Conservation (phyloP, 2,113 vertebrate species). For the Sorex fumeus region DNA sequence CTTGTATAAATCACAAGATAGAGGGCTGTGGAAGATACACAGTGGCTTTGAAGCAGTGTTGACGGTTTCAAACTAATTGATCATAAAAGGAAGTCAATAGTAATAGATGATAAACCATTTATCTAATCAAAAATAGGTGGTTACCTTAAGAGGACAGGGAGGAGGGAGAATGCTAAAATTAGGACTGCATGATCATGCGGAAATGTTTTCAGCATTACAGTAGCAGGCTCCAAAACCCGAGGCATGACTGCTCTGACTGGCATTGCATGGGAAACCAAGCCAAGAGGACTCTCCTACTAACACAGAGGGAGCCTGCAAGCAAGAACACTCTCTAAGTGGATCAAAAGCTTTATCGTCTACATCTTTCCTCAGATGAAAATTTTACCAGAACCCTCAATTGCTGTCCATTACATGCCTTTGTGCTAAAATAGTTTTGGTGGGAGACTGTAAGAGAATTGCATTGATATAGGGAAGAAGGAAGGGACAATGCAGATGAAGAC, state of each 20-base stretch:
- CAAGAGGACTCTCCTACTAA: not conserved
- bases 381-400: not conserved
- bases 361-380: constrained; percentile 42
- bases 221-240: not conserved
- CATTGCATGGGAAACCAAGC: not conserved
- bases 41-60: constrained; percentile 72
- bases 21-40: constrained; percentile 56
- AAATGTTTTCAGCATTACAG: constrained; percentile 35
- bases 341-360: constrained; percentile 31
- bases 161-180: not conserved
- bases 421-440: constrained; percentile 22
- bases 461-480: not conserved
- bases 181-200: not conserved
- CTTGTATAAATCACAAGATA: constrained; percentile 70
- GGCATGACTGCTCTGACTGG: not conserved
- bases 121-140: constrained; percentile 43
- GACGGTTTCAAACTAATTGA: constrained; percentile 64
- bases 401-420: not conserved
- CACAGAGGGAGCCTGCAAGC: not conserved
- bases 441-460: constrained; percentile 38
- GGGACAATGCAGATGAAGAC: not conserved
- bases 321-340: not conserved
- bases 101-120: constrained; percentile 19
- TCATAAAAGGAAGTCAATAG: constrained; percentile 71
- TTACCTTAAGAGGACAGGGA: not conserved